phyloP scores from a whole-genome alignment of 2,113 vertebrate genomes.

The Periophthalmodon schlosseri region DNA sequence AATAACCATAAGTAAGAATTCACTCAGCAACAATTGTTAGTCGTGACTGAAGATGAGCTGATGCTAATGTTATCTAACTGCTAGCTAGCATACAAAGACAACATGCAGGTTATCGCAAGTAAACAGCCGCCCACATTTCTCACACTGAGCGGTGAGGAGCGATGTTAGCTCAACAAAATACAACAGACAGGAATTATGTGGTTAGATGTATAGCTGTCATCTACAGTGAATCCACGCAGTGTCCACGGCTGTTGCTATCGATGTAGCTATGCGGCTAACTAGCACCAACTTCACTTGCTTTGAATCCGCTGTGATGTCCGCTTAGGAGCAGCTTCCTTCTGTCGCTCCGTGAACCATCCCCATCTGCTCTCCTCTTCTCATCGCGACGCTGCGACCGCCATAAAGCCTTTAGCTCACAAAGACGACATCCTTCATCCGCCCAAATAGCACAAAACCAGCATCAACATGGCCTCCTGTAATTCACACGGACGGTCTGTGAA shows the following conservation, averaged over 20 bases:
- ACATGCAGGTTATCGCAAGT: constrained; percentile 23
- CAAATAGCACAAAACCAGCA: constrained; percentile 57
- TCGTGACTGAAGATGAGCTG: constrained; percentile 58
- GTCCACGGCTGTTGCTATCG: constrained; percentile 65
- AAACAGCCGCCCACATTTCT: constrained; percentile 11
- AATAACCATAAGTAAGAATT: constrained; percentile 23
- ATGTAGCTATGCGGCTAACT: constrained; percentile 56
- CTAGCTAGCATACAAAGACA: constrained; percentile 48
- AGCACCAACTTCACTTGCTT: constrained; percentile 65
- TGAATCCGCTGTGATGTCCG: constrained; percentile 34
- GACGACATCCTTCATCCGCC: constrained; percentile 49
- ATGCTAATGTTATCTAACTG: constrained; percentile 63
- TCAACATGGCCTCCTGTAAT: constrained; percentile 73
- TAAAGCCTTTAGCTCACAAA: constrained; percentile 32
- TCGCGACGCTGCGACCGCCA: constrained; percentile 51
- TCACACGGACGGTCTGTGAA: constrained; percentile 51
- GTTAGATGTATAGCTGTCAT: constrained; percentile 47
- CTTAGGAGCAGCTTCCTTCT: constrained; percentile 41
- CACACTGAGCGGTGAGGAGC: not conserved
- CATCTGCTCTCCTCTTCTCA: constrained; percentile 55
- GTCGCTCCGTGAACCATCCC: constrained; percentile 34
- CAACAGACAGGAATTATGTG: constrained; percentile 14
- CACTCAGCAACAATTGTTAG: constrained; percentile 45
- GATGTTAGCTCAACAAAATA: constrained; percentile 17
- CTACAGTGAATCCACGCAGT: constrained; percentile 62